These are phyloP conservation scores for Rhinichthys osculus DNA, from an alignment of 2,797 vertebrate genomes.

Conservation along the genomic window DNA sequence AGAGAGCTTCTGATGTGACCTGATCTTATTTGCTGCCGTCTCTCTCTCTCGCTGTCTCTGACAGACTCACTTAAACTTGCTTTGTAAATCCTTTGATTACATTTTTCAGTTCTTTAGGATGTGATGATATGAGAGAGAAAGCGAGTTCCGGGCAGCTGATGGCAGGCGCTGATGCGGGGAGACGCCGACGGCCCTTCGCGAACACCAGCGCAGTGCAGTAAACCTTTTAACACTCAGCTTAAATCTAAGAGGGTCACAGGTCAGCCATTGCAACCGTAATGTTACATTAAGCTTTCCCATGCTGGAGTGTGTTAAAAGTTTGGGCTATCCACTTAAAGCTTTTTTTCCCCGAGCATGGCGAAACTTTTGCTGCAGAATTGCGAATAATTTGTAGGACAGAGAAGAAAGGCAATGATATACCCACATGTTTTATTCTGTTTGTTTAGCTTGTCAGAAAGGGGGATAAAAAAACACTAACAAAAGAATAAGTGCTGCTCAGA, in stretches of 20 bases:
- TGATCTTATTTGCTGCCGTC: conserved; percentile 27
- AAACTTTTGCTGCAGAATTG: conserved; percentile 33
- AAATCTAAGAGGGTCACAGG: conserved; percentile 55
- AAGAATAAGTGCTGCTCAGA: conserved; percentile 38
- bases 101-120: conserved; percentile 24
- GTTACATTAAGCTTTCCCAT: conserved; percentile 40
- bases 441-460: conserved; percentile 16
- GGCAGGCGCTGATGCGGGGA: conserved; percentile 18
- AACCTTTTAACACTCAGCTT: conserved; percentile 29
- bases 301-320: conserved; percentile 35
- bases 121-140: conserved; percentile 21
- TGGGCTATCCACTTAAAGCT: conserved; percentile 26
- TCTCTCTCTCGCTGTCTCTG: background rate
- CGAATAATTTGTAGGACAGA: conserved; percentile 24
- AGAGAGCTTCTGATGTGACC: conserved; percentile 13
- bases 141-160: conserved; percentile 1
- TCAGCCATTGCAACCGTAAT: conserved; percentile 40
- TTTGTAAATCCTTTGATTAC: conserved; percentile 37
- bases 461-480: conserved; percentile 21
- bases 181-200: background rate
- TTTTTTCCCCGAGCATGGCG: background rate
- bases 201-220: conserved; percentile 34
- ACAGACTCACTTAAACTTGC: conserved; percentile 27
- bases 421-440: conserved; percentile 34
- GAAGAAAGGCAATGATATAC: conserved; percentile 22